Evolutionary conservation across 2,797 vertebrate species (phyloP).

Genomic region (Orientallactaga sibirica): DNA sequence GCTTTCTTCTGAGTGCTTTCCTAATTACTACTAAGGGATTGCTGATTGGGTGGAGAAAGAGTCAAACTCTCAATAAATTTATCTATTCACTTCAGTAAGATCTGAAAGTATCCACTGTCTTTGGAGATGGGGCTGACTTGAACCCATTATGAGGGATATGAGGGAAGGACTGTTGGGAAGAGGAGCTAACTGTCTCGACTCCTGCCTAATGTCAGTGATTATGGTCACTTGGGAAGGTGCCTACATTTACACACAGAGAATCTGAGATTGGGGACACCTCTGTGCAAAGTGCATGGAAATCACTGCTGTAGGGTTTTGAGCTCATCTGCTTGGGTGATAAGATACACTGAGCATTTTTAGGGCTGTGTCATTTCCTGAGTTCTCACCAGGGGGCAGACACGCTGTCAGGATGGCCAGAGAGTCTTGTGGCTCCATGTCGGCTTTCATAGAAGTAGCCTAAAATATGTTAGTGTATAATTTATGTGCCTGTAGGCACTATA

Average conservation of each 20-base stretch:
- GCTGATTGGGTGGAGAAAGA: background rate
- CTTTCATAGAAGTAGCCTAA: conserved; percentile 69
- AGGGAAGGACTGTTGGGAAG: background rate
- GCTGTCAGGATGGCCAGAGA: background rate
- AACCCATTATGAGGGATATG: background rate
- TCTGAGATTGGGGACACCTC: background rate
- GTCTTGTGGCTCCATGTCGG: background rate
- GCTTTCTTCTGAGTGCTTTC: background rate
- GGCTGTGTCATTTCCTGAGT: background rate
- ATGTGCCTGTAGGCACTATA: conserved; percentile 86
- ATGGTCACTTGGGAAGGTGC: background rate
- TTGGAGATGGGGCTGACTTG: background rate
- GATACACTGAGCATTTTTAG: background rate
- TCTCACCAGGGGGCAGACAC: conserved; percentile 83
- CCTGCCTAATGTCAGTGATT: background rate
- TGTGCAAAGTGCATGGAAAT: background rate
- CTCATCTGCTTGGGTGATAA: background rate
- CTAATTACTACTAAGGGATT: background rate
- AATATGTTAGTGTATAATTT: conserved; percentile 85
- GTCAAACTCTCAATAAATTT: background rate
- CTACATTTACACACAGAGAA: background rate
- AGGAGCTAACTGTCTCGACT: background rate
- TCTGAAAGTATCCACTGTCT: background rate
- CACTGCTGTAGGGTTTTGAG: background rate
- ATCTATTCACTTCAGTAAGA: background rate